Base-by-base conservation (phyloP, 2,113 vertebrate species). In the Eclectus roratus region DNA sequence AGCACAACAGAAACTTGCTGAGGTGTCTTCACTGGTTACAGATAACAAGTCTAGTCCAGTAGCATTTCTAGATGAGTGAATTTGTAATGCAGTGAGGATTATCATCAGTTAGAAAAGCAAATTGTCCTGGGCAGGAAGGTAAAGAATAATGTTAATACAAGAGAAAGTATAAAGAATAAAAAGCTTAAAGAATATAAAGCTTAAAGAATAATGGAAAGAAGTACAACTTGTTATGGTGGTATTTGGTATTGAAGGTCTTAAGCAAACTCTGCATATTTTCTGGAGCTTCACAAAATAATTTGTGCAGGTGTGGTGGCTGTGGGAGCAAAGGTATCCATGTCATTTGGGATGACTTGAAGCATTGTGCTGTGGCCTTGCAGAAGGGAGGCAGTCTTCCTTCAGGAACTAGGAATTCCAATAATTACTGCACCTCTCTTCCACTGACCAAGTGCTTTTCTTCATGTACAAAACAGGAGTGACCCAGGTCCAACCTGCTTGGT, bases 401-500 rank as follows among this genome's bases (percentile, higher is more conserved):
- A 39, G 77, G 41, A 72, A 33, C 35, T 35, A n/a, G 39, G 61
- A 81, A 41, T 43, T 49, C 23, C 39, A 58, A 2, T 80, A 58
- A 17, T 41, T 50, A 55, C 13, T 58, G 20, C 17, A 12, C 9
- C 94, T 88, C 39, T 86, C 11, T 90, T 80, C 58, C n/a, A 15
- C 21, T 55, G 56, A 29, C 43, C 56, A 25, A 43, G 24, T 2
- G 7, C 49, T 66, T 92, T 60, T 76, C 56, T 83, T 72, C 39
- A 11, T 20, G 18, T 76, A 17, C 0, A 2, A 61, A 85, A 44
- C 1, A 2, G 43, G 14, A 58, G 27, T 2, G 3, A 77, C 39
- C 12, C 1, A 3, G 8, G 43, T 80, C 72, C n/a, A 73, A 25
- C 25, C 24, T 1, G 0, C 14, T 6, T 24, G 58, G n/a, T 72